phyloP scores from a whole-genome alignment of 2,113 vertebrate species.

The Patagioenas fasciata region DNA sequence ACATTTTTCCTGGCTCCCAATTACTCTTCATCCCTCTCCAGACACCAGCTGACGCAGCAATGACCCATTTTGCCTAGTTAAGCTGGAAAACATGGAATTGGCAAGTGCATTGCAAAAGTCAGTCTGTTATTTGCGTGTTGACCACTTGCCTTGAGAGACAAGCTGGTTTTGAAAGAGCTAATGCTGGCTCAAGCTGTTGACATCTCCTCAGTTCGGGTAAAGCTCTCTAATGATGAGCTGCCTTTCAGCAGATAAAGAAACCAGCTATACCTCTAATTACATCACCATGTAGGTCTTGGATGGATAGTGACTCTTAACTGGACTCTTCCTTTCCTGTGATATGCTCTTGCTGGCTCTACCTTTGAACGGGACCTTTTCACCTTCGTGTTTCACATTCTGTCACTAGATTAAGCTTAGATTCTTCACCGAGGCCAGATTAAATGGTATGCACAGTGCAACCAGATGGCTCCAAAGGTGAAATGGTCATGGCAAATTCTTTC shows the following conservation, averaged over 20 bases:
- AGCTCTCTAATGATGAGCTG: neutral
- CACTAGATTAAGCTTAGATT: neutral
- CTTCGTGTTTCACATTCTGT: neutral
- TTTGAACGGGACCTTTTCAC: neutral
- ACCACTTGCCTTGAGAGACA: neutral
- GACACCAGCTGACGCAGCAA: constrained; percentile 53
- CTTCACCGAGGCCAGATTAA: neutral
- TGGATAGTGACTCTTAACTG: neutral
- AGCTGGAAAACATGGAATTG: constrained; percentile 33
- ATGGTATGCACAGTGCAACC: neutral
- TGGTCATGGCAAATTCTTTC: neutral
- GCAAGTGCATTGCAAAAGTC: neutral
- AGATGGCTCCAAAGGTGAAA: neutral
- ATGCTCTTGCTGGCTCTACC: neutral
- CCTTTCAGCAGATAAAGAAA: neutral
- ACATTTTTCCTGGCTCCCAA: constrained; percentile 34
- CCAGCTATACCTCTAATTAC: neutral
- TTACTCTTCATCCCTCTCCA: constrained; percentile 39
- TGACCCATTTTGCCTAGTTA: constrained; percentile 67
- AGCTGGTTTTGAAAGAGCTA: neutral
- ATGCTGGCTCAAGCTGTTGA: neutral
- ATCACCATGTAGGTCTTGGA: neutral
- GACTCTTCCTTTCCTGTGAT: neutral
- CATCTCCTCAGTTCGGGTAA: neutral
- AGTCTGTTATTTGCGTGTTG: neutral